Percentiles rank a stretch among this genome's conserved stretches.
phyloP scores from a whole-genome alignment of 1,140 invertebrate species.

The Bombus superbus region DNA sequence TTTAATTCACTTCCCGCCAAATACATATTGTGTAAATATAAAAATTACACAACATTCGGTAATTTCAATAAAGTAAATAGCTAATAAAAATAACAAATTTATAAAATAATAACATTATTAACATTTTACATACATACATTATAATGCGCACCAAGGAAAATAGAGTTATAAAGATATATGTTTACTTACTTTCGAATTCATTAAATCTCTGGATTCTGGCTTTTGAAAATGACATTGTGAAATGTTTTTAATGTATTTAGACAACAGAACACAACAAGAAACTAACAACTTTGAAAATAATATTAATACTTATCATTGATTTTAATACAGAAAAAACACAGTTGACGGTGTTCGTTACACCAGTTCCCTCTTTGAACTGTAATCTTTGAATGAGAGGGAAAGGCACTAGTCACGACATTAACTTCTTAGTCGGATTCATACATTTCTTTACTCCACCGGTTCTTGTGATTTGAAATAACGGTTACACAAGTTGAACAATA shows the following conservation, averaged over 20 bases:
- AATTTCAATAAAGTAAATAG: not conserved
- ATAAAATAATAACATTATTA: not conserved
- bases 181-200: conserved; percentile 78
- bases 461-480: conserved; percentile 66
- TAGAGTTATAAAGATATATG: not conserved
- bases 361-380: conserved; percentile 10
- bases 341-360: not conserved
- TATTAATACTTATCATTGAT: not conserved
- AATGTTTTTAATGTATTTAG: conserved; percentile 2
- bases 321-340: not conserved
- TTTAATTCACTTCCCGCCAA: not conserved
- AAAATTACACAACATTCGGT: too few species aligned
- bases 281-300: not conserved
- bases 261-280: not conserved
- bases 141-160: not conserved
- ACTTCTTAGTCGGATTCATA: conserved; percentile 20
- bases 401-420: not conserved
- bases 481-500: conserved; percentile 46
- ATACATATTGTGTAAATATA: not conserved
- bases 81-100: not conserved
- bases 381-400: conserved; percentile 22
- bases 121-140: not conserved
- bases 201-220: conserved; percentile 81
- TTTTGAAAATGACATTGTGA: conserved; percentile 79
- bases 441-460: conserved; percentile 47